Evolutionary conservation across 2,113 vertebrate species (phyloP).

Genomic region (Serinus canaria): DNA sequence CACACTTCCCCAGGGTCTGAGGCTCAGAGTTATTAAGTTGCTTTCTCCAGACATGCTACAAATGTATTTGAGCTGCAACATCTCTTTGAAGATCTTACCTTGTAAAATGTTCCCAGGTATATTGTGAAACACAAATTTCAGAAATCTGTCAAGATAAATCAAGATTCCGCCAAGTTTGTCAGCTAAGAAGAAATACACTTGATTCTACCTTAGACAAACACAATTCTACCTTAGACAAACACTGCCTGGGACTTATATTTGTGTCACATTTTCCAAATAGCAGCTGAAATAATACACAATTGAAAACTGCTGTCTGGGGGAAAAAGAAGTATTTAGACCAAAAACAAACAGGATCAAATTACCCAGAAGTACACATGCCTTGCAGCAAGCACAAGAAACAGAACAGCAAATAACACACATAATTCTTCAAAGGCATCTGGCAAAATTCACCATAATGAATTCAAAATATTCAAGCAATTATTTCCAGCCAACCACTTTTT

Average conservation of each 20-base stretch:
- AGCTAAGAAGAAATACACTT: not conserved
- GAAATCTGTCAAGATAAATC: not conserved
- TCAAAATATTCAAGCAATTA: conserved; percentile 17
- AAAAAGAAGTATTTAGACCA: not conserved
- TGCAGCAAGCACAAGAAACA: not conserved
- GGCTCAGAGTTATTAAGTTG: not conserved
- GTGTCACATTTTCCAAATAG: not conserved
- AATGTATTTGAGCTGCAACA: not conserved
- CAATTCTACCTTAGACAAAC: not conserved
- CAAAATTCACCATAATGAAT: not conserved
- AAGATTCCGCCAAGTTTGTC: not conserved
- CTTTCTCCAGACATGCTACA: not conserved
- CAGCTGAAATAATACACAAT: not conserved
- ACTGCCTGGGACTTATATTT: not conserved
- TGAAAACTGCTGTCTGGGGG: not conserved
- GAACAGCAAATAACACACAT: not conserved
- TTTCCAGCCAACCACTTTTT: not conserved
- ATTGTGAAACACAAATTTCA: not conserved
- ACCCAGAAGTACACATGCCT: not conserved
- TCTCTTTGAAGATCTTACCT: not conserved
- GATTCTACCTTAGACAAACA: not conserved
- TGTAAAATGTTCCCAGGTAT: not conserved
- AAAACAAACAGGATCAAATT: not conserved
- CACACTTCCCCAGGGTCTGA: not conserved
- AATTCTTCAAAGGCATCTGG: conserved; percentile 2